Percentiles rank a stretch among this genome's conserved stretches.
Conservation (phyloP, 1,140 invertebrate species). For the Kradibia gibbosae region DNA sequence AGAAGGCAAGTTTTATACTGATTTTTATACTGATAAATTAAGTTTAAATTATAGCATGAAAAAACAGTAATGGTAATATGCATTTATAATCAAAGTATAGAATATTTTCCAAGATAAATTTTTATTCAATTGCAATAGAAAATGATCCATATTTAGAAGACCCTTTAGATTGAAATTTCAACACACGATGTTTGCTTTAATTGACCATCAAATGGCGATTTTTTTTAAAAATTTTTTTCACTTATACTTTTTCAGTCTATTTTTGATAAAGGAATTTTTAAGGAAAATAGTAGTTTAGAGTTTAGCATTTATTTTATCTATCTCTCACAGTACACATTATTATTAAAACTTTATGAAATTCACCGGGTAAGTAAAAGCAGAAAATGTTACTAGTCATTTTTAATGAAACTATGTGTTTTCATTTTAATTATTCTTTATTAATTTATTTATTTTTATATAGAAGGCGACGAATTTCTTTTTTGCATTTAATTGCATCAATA, state of each 20-base stretch:
- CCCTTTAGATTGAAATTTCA: conserved; percentile 19
- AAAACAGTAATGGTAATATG: no score
- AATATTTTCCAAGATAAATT: no score
- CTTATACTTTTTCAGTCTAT: not conserved
- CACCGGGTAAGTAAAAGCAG: not conserved
- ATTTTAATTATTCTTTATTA: not conserved
- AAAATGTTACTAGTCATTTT: not conserved
- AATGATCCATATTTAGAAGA: not conserved
- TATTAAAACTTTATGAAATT: conserved; percentile 24
- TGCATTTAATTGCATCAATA: not conserved
- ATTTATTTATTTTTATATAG: not conserved
- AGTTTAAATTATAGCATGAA: no score
- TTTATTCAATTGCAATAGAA: not conserved
- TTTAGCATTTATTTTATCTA: conserved; percentile 16
- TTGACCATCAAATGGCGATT: not conserved
- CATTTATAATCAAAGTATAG: no score
- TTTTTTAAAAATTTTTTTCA: not conserved
- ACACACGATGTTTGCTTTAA: conserved; percentile 21
- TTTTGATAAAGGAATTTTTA: not conserved
- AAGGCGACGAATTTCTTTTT: not conserved
- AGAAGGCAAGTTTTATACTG: no score
- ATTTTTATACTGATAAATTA: no score
- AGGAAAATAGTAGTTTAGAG: not conserved
- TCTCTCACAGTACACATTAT: not conserved
- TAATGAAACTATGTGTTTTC: not conserved